Evolutionary conservation across 1,140 invertebrate species (phyloP), one percentile per base, ranked within the genome.

Genomic region (Pseudomyrmex gracilis): DNA sequence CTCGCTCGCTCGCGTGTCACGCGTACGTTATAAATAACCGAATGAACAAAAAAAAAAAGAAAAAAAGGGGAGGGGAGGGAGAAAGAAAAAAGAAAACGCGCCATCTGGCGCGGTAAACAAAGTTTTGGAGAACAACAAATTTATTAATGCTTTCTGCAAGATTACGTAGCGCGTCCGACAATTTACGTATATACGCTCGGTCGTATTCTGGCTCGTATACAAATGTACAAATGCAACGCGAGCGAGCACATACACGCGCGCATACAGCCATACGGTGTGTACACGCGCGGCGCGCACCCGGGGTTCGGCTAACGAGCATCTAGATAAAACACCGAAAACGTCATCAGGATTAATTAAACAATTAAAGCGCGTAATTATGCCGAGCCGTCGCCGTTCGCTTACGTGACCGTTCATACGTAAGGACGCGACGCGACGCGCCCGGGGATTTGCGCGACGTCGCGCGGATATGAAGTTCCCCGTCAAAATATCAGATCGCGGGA

Each of bases 311-410:
- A 94, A 94, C 92, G 93, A 94, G 93, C 91, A 90, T 89, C 90
- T 86, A 90, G 91, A 94, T 94, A 93, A 94, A 89, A 93, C 90
- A 86, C 84, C 89, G 82, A 90, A 93, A 92, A 88, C 89, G 88
- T 92, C 90, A 87, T 85, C 80, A 83, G 89, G 91, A 93, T 92
- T 93, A 93, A 93, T 93, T 93, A 91, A 92, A 93, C 93, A 93
- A 93, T 93, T 93, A 91, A 92, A 92, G 84, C 90, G 84, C 82
- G 89, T 90, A 92, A 93, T 93, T 93, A 93, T 92, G 90, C 85
- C 82, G 89, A 73, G 51, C 51, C 76, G 61, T 17, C 66, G 64
- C n/a, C n/a, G 71, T 73, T 60, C 76, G 43, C 61, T 43, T 47
- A 61, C 78, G 85, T 66, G 80, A 60, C 47, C 17, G 64, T 55